These are phyloP conservation scores for Crossaster papposus DNA, from an alignment of 53 echinoderm and acorn worm species.

Conservation along the genomic window DNA sequence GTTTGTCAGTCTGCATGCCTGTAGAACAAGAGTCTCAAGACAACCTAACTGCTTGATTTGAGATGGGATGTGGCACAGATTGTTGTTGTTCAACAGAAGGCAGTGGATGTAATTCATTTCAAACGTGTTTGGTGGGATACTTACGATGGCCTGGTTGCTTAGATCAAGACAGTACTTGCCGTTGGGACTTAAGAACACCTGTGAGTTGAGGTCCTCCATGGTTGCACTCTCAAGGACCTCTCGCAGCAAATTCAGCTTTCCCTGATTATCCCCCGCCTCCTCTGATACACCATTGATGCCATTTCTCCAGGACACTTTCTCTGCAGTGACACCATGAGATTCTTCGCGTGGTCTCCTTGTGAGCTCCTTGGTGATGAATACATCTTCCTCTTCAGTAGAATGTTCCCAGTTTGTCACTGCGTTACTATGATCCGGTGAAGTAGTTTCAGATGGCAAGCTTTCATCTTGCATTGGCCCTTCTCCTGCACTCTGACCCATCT, in stretches of 20 bases:
- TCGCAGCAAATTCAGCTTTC: slow-evolving; percentile 53
- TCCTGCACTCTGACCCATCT: background rate
- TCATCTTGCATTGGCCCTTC: background rate
- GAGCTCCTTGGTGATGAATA: slow-evolving; percentile 40
- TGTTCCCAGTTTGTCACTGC: background rate
- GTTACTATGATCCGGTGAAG: background rate
- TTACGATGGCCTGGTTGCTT: slow-evolving; percentile 56
- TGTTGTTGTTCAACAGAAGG: slow-evolving; percentile 68
- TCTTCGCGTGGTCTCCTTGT: background rate
- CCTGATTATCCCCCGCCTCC: slow-evolving; percentile 20
- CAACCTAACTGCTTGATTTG: slow-evolving; percentile 49
- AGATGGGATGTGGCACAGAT: slow-evolving; percentile 59
- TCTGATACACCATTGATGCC: background rate
- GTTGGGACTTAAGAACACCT: slow-evolving; percentile 61
- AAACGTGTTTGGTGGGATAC: slow-evolving; percentile 54
- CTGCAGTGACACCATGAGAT: background rate
- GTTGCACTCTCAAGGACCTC: slow-evolving; percentile 59
- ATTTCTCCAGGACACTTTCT: slow-evolving; percentile 29
- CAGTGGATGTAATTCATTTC: slow-evolving; percentile 66
- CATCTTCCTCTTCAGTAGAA: slow-evolving; percentile 40
- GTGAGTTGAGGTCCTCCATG: slow-evolving; percentile 58
- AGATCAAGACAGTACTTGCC: slow-evolving; percentile 76
- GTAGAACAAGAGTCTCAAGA: slow-evolving; percentile 67
- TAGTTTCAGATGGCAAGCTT: background rate
- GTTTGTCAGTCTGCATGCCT: slow-evolving; percentile 56